Evolutionary conservation across 2,888 invertebrate genomes (phyloP).

Genomic region (Orchestes rusci): DNA sequence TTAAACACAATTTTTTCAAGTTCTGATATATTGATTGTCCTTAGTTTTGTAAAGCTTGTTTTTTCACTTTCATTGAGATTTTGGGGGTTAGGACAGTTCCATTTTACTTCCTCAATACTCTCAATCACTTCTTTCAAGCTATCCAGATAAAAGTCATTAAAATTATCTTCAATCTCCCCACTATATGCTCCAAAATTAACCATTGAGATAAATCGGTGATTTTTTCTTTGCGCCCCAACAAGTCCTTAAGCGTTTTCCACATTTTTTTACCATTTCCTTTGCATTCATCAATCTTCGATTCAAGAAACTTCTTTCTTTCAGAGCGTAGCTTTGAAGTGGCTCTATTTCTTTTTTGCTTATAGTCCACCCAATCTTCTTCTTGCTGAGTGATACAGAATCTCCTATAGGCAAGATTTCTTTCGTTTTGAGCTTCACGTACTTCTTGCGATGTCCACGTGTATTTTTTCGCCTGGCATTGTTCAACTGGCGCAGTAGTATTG

Average conservation of each 20-base stretch:
- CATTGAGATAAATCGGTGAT: too few relatives aligned
- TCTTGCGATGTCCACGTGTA: neutral
- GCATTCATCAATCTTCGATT: neutral
- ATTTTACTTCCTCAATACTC: neutral
- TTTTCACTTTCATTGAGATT: neutral
- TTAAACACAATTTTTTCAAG: neutral
- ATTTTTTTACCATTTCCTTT: slow-evolving; percentile 1
- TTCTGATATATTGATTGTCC: neutral
- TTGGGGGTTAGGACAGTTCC: too few relatives aligned
- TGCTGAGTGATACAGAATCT: neutral
- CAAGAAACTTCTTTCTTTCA: neutral
- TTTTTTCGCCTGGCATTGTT: neutral
- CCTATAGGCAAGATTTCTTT: neutral
- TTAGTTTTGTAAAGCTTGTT: neutral
- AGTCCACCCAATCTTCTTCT: slow-evolving; percentile 1
- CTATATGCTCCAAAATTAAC: slow-evolving; percentile 1
- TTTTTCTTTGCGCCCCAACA: too few relatives aligned
- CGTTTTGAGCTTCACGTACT: neutral
- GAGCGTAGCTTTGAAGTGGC: neutral
- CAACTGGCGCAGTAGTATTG: neutral
- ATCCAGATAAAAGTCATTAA: slow-evolving; percentile 6
- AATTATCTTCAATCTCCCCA: neutral
- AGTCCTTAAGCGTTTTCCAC: neutral
- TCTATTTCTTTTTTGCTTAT: slow-evolving; percentile 2
- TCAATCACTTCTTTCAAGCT: neutral